Conservation (phyloP, 2,888 invertebrate genomes). For the Zaprionus lineosus region DNA sequence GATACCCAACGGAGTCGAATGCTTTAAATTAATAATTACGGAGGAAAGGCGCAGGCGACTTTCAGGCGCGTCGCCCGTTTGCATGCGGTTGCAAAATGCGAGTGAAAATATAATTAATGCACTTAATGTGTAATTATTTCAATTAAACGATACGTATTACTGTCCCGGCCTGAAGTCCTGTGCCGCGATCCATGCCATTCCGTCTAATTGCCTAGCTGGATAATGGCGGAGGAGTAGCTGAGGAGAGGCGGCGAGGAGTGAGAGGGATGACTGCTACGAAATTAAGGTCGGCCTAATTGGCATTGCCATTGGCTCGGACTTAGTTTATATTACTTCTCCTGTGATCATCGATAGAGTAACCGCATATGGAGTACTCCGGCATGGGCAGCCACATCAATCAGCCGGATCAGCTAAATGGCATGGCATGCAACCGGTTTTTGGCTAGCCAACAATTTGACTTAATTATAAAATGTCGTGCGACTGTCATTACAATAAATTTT, state of each 20-base stretch:
- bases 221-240: constrained; percentile 7
- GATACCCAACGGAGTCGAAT: constrained; percentile 70
- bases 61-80: constrained; percentile 50
- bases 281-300: constrained; percentile 70
- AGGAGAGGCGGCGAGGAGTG: constrained; percentile 7
- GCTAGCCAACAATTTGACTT: constrained; percentile 53
- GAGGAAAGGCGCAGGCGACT: constrained; percentile 63
- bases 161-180: constrained; percentile 39
- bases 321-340: neutral
- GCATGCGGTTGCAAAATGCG: constrained; percentile 57
- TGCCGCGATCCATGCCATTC: constrained; percentile 12
- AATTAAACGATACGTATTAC: constrained; percentile 70
- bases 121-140: constrained; percentile 81
- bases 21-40: constrained; percentile 77
- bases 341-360: constrained; percentile 49
- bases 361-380: constrained; percentile 39
- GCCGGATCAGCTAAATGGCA: constrained; percentile 53
- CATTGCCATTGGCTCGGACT: constrained; percentile 24
- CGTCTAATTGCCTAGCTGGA: constrained; percentile 49
- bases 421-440: constrained; percentile 49
- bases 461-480: constrained; percentile 74
- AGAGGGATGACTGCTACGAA: neutral
- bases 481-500: constrained; percentile 69
- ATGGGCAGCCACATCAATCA: constrained; percentile 49
- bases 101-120: constrained; percentile 77